These are phyloP conservation scores for Geodia barretti DNA, from an alignment of 37 sponge, comb jelly and placozoan species.

Conservation along the genomic window DNA sequence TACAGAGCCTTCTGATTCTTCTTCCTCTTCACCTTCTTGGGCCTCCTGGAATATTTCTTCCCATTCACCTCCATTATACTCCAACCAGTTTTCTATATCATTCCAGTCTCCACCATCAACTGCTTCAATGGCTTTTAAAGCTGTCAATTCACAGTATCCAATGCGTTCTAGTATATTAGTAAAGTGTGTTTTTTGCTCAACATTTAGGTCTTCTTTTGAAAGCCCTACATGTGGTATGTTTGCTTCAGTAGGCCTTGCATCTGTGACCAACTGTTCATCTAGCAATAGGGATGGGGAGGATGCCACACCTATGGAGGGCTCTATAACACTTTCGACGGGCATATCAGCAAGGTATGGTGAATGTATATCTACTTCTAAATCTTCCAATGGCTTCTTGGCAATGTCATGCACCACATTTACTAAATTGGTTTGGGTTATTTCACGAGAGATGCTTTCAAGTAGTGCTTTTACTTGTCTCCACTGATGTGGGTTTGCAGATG, in stretches of 20 bases:
- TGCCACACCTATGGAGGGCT: background rate
- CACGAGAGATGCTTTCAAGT: constrained; percentile 46
- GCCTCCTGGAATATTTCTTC: too few species aligned
- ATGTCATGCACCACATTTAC: background rate
- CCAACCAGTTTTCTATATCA: constrained; percentile 36
- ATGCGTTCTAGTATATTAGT: background rate
- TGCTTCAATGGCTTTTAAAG: constrained; percentile 29
- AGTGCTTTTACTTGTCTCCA: constrained; percentile 9
- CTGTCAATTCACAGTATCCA: background rate
- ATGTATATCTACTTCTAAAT: too few species aligned
- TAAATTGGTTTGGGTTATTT: background rate
- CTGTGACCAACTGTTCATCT: too few species aligned
- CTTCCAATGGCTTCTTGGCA: background rate
- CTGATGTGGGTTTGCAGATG: background rate
- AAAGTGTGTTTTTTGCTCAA: constrained; percentile 12
- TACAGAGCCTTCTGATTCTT: background rate
- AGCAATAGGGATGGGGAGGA: background rate
- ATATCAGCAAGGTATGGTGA: background rate
- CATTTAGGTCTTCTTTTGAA: constrained; percentile 17
- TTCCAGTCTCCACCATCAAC: constrained; percentile 11
- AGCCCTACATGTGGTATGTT: background rate
- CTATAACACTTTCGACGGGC: too few species aligned
- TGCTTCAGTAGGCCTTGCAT: background rate
- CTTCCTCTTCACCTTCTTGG: background rate
- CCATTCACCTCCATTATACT: constrained; percentile 11